Conservation (phyloP, 23 tunicate species). For the Trididemnum nubilum region DNA sequence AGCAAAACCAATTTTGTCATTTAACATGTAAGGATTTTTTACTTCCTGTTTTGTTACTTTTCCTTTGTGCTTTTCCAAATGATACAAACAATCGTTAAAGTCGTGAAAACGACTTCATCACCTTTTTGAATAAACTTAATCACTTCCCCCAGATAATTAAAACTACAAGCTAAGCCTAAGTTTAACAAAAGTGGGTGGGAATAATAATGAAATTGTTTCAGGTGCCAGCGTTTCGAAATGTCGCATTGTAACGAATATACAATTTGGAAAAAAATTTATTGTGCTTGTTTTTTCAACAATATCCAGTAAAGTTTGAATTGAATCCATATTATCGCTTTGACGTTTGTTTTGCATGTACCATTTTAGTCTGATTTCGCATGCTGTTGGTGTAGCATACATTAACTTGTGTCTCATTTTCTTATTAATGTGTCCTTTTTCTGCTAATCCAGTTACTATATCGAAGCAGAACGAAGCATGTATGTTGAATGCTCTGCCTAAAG, state of each 20-base stretch:
- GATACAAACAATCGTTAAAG: background rate
- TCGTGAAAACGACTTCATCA: background rate
- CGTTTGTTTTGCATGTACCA: background rate
- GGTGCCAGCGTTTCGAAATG: background rate
- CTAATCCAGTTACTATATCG: background rate
- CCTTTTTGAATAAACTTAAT: no score
- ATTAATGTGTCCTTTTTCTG: background rate
- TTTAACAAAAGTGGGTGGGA: background rate
- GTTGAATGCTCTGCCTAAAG: background rate
- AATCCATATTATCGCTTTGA: background rate
- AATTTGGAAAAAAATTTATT: background rate
- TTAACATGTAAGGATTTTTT: no score
- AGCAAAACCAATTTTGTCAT: no score
- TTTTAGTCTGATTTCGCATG: slow-evolving; percentile 9
- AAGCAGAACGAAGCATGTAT: background rate
- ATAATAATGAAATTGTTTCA: background rate
- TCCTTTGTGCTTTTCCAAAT: no score
- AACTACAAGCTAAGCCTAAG: background rate
- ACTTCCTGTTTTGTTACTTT: no score
- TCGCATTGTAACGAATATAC: slow-evolving; percentile 10
- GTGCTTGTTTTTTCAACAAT: background rate
- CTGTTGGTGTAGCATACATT: background rate
- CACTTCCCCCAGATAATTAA: no score
- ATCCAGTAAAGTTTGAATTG: background rate
- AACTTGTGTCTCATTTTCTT: background rate